Base-by-base conservation (phyloP, 1,140 invertebrate species). In the Globodera rostochiensis region DNA sequence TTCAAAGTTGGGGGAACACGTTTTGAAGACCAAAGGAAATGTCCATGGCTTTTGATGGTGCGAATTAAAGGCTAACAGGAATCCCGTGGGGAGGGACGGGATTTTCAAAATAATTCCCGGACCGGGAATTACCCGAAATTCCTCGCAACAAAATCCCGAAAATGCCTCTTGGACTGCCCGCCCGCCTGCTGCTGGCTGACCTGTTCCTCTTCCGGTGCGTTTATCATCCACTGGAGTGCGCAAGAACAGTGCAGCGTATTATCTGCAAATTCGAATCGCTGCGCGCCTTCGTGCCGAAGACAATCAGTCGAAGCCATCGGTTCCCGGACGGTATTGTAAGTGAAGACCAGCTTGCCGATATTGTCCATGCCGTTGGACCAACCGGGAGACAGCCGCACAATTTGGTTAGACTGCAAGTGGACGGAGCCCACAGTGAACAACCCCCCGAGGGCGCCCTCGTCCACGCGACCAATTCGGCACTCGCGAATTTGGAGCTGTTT, bases 61-160 rank as follows among this genome's bases (percentile, higher is more conserved):
- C 60, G 21, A 66, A 15, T 66, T 66, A 2, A 15, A 64, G 60
- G 60, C 60, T n/a, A 15, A 13, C 25, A 88, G 88, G 87, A 87
- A 88, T 88, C 87, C 88, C 87, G 88, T 85, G 87, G 87, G 87
- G 88, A 87, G 89, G 87, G n/a, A n/a, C n/a, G n/a, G n/a, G n/a
- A n/a, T 25, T 25, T 25, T 25, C 25, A 1, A 1, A 25, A 25
- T 25, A 25, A 25, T 25, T 25, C 25, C 25, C 25, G 87, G 87
- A 87, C 87, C 25, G 25, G 87, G 87, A 88, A 87, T 88, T 87
- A 88, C 87, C 87, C 13, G 60, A 66, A 66, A 66, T 36, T 36
- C 36, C 36, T 36, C 36, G 36, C 36, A 1, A 36, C 36, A 36
- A 36, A 36, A 36, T 36, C 36, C 36, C 36, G 36, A 36, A 36